Base-by-base conservation (phyloP, 2,113 vertebrate genomes). In the Erythrocebus patas region DNA sequence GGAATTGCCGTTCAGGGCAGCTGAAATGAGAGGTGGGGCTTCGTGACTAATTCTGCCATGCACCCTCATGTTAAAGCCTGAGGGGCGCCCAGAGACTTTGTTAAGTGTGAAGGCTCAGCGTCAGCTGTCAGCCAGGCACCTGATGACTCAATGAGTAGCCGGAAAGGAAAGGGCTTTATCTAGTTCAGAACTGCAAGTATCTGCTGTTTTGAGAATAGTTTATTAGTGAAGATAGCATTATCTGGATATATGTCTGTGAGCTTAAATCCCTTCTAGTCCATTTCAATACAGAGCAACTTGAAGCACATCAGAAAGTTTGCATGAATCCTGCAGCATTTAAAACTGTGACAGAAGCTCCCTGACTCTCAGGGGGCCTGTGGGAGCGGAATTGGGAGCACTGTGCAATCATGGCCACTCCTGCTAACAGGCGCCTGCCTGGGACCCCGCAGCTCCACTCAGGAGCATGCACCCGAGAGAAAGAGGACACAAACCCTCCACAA, bases 401-500 rank as follows among this genome's bases (percentile, higher is more conserved):
- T 4, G 27, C 6, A 17, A 17, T 43, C 2, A 5, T 23, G 9
- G 32, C 59, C 2, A 5, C 79, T 11, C 14, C 55, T 50, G 9
- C 61, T 64, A 68, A 13, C 3, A 17, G 1, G 3, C 1, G 6
- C 30, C 38, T 43, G 17, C 68, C 27, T 57, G 8, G 8, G 38
- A 5, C 35, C 7, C 59, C 7, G 17, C 18, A 17, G 57, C 10
- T 45, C 61, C 40, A 23, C 32, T 50, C 55, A 66, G 6, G 11
- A 30, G 40, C 8, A 12, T 16, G 27, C 3, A 2, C 64, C 57
- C n/a, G 43, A 16, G 48, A 95, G 40, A 70, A 45, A 35, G 25
- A 3, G 9, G 20, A 23, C 52, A 5, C 7, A 0, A 0, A 22
- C 3, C 6, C 9, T 30, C 7, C 35, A 11, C 1, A 12, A 72